Evolutionary conservation across 2,113 vertebrate genomes (phyloP), one percentile per base, ranked within the genome.

Genomic region (Perccottus glenii): DNA sequence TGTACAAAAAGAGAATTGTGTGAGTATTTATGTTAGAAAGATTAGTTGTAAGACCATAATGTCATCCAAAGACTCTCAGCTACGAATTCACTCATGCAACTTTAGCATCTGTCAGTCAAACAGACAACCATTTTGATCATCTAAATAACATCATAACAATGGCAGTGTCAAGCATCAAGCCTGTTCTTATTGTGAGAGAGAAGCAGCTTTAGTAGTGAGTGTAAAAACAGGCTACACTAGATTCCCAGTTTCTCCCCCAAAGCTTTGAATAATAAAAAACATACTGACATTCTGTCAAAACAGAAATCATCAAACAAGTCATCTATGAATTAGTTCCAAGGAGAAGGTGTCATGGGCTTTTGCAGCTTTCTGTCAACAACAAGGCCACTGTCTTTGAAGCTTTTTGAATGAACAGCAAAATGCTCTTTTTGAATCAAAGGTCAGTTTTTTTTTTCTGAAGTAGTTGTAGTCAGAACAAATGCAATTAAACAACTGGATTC

Each of bases 271-370:
- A 81, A 80, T 81, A 61, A 73, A 86, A 78, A 44, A 78, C 12
- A 1, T 63, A 68, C 79, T 68, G 76, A 77, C 70, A 81, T 77
- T 59, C 60, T 75, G 76, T 83, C 81, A 82, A 82, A 86, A 75
- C 19, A 73, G 42, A 72, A 68, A 66, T 56, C 70, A 73, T 84
- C 72, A 84, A 76, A 81, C 68, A 70, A 81, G 61, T 64, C 65
- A 68, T 72, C 67, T 78, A 67, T 46, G 64, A 4, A 16, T 67
- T 67, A 72, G 75, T 73, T 71, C 9, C 44, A 78, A 64, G 49
- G 48, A 61, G 55, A 19, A 58, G 42, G 43, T 35, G 9, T 45
- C 38, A 56, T 11, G 66, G 49, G 51, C 65, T 61, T 51, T 46
- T 16, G 32, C 67, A 51, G 60, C 55, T 67, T 60, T 74, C 70